Percentiles rank a stretch among this genome's conserved stretches.
Conservation (phyloP, 2,113 vertebrate species). For the Syngnathus typhle region DNA sequence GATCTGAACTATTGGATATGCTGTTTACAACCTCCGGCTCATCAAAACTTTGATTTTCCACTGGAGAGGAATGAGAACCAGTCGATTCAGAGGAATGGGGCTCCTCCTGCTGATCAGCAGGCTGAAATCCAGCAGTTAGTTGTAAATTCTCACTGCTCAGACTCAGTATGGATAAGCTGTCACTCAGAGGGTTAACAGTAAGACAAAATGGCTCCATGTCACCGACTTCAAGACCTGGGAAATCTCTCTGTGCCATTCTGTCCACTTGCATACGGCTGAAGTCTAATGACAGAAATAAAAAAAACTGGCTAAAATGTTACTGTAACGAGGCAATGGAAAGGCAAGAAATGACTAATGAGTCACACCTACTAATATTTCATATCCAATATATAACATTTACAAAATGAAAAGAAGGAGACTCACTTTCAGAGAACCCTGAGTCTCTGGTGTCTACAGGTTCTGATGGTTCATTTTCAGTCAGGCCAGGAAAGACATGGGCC, state of each 20-base stretch:
- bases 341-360: not conserved
- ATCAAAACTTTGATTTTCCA: conserved; percentile 87
- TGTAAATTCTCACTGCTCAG: conserved; percentile 94
- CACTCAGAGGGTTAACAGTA: conserved; percentile 93
- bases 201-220: conserved; percentile 96
- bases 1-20: conserved; percentile 59
- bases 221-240: conserved; percentile 73
- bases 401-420: conserved; percentile 35
- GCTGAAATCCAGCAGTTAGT: conserved; percentile 80
- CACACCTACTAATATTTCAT: not conserved
- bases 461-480: conserved; percentile 41
- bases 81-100: conserved; percentile 86
- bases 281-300: conserved; percentile 46
- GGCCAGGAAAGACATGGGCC: conserved; percentile 69
- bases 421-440: conserved; percentile 78
- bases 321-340: not conserved
- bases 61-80: conserved; percentile 83
- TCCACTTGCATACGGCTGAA: conserved; percentile 68
- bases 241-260: conserved; percentile 56
- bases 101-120: conserved; percentile 83
- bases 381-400: not conserved
- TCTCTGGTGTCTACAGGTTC: conserved; percentile 72
- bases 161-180: conserved; percentile 90
- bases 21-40: conserved; percentile 62
- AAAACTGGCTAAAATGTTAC: not conserved